A percentile compares a stretch with the other conserved stretches of the same genome.
Evolutionary conservation across 2,113 vertebrate genomes (phyloP).

Genomic region (Sporophila hypoxantha): DNA sequence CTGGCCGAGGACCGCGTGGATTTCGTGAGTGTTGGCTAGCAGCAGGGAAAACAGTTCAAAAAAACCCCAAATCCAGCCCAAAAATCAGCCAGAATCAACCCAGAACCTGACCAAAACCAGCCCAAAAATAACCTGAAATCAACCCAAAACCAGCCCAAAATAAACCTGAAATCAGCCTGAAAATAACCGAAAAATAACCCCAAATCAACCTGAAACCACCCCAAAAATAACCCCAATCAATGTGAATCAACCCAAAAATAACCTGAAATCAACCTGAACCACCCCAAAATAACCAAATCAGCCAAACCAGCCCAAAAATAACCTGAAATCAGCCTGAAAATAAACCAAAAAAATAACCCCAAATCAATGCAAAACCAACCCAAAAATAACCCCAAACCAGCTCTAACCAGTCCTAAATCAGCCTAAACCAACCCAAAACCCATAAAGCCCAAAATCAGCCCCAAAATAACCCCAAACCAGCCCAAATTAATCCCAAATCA

Average conservation of each 20-base stretch:
- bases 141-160: neutral
- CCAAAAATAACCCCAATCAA: neutral
- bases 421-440: neutral
- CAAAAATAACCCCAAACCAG: neutral
- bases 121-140: too few relatives aligned
- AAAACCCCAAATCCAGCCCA: neutral
- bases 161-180: rapidly evolving
- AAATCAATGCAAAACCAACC: too few relatives aligned
- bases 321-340: too few relatives aligned
- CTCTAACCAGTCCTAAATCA: too few relatives aligned
- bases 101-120: too few relatives aligned
- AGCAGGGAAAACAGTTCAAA: rapidly evolving
- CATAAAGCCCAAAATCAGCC: too few relatives aligned
- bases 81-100: rapidly evolving
- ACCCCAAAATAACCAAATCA: neutral
- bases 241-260: neutral
- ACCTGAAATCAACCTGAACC: too few relatives aligned
- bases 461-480: too few relatives aligned
- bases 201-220: too few relatives aligned
- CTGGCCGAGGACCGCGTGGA: constrained; percentile 94
- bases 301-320: neutral
- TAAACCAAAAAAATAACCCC: too few relatives aligned
- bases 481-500: too few relatives aligned
- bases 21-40: constrained; percentile 81
- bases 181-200: too few relatives aligned